phyloP scores from a whole-genome alignment of 2,113 vertebrate species.

The Bostrychus sinensis region DNA sequence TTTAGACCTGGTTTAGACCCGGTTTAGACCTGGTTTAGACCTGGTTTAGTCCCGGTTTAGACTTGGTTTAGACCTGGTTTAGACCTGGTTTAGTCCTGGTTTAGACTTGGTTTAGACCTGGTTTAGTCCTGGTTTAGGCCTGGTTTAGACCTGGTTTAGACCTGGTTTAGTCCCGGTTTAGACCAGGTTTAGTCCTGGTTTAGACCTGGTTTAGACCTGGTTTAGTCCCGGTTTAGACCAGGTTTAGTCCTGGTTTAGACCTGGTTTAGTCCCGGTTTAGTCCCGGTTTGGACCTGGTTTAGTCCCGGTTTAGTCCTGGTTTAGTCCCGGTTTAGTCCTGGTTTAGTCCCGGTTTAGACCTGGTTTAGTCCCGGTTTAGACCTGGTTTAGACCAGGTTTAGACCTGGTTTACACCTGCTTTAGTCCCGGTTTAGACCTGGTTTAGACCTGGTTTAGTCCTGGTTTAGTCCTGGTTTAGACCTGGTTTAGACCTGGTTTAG shows the following conservation, averaged over 20 bases:
- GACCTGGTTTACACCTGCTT: not conserved
- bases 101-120: not conserved
- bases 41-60: not conserved
- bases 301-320: not conserved
- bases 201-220: not conserved
- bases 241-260: too few species aligned
- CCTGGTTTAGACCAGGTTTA: not conserved
- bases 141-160: not conserved
- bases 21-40: not conserved
- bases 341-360: not conserved
- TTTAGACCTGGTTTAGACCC: not conserved
- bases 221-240: too few species aligned
- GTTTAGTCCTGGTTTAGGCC: not conserved
- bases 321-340: conserved; percentile 50
- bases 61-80: not conserved
- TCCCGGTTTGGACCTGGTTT: too few species aligned
- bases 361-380: not conserved
- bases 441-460: not conserved
- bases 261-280: too few species aligned
- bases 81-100: not conserved
- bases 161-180: not conserved
- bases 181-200: too few species aligned
- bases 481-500: not conserved
- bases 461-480: not conserved
- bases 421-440: not conserved